phyloP scores from a whole-genome alignment of 2,113 vertebrate species.

The Pardalotus punctatus region DNA sequence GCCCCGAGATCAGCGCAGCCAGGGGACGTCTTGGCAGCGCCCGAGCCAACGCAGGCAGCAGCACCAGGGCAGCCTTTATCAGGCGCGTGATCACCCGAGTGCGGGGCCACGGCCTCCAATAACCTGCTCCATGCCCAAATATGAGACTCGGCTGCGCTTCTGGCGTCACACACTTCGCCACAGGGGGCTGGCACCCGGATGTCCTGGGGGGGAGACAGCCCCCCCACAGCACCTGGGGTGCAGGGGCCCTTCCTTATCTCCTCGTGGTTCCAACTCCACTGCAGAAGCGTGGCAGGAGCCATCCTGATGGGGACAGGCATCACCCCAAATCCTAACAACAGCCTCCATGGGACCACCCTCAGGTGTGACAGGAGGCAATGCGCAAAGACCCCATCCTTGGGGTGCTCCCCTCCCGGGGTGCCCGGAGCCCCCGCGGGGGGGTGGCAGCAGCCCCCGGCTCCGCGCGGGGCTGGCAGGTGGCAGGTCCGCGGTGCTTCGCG shows the following conservation, averaged over 20 bases:
- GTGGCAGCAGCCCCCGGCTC: neutral
- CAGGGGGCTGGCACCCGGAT: neutral
- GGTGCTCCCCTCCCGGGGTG: neutral
- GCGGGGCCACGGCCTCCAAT: neutral
- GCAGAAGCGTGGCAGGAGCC: accelerated
- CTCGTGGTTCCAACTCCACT: neutral
- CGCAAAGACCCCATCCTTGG: neutral
- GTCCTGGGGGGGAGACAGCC: neutral
- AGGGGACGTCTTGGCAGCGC: neutral
- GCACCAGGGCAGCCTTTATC: neutral
- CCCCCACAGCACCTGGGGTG: neutral
- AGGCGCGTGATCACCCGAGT: neutral
- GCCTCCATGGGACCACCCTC: accelerated
- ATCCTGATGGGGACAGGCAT: accelerated
- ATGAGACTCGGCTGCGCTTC: neutral
- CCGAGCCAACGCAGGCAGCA: neutral
- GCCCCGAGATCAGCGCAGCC: neutral
- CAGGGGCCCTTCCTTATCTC: neutral
- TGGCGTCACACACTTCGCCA: neutral
- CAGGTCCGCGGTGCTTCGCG: neutral
- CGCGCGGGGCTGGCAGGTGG: too few species aligned
- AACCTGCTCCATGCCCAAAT: conserved; percentile 37
- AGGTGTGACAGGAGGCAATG: accelerated
- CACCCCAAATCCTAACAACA: neutral
- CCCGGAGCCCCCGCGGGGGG: neutral